Percentiles rank a stretch among this genome's conserved stretches.
Evolutionary conservation across 2,113 vertebrate species (phyloP).

Genomic region (Salvelinus alpinus): DNA sequence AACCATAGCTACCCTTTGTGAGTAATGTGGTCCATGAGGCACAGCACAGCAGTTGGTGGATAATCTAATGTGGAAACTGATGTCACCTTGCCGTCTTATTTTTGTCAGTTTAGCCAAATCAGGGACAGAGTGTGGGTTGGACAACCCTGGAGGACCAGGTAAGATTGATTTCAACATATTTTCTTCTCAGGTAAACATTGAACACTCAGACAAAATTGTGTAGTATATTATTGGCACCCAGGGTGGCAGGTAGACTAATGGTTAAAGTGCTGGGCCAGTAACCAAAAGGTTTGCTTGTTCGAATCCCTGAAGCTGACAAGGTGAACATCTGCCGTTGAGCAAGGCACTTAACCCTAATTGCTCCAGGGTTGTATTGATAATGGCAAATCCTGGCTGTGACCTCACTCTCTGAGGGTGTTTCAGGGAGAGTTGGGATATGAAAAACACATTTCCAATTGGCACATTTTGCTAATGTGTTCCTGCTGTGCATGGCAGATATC

Average conservation of each 20-base stretch:
- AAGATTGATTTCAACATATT: background rate
- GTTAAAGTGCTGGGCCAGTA: too few relatives aligned
- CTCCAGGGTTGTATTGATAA: too few relatives aligned
- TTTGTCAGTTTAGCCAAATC: background rate
- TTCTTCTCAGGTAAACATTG: background rate
- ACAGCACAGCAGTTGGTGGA: slow-evolving; percentile 38
- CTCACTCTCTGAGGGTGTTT: too few relatives aligned
- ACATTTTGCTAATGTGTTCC: background rate
- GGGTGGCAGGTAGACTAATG: too few relatives aligned
- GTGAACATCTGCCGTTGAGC: too few relatives aligned
- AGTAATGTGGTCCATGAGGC: slow-evolving; percentile 33
- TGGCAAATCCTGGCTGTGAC: too few relatives aligned
- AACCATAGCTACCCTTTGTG: slow-evolving; percentile 6
- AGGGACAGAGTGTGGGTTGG: background rate
- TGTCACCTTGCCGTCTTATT: slow-evolving; percentile 8
- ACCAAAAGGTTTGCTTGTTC: too few relatives aligned
- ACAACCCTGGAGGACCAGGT: too few relatives aligned
- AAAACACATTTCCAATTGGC: too few relatives aligned
- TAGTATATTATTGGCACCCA: background rate
- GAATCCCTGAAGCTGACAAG: too few relatives aligned
- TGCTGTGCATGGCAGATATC: background rate
- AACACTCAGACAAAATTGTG: background rate
- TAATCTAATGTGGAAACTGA: slow-evolving; percentile 44
- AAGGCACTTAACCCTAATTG: too few relatives aligned
- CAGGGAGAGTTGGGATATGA: too few relatives aligned